phyloP scores from a whole-genome alignment of 2,888 invertebrate genomes.

The Drosophila lutescens region DNA sequence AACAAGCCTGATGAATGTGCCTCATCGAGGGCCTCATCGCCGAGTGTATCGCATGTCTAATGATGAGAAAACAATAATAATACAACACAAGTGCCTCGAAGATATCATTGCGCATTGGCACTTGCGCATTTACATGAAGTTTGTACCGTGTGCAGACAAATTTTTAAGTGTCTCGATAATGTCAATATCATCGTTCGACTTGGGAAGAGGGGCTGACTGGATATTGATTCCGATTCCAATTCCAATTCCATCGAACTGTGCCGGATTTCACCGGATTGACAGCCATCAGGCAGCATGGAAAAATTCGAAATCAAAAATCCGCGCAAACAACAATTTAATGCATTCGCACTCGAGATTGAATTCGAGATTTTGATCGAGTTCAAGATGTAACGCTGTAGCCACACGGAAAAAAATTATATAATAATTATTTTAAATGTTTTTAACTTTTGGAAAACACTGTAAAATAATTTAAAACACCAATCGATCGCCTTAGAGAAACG shows the following conservation, averaged over 20 bases:
- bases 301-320: constrained; percentile 59
- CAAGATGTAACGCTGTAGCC: constrained; percentile 8
- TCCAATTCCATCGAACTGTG: constrained; percentile 75
- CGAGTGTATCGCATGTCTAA: constrained; percentile 31
- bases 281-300: constrained; percentile 45
- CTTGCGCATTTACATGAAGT: constrained; percentile 60
- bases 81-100: constrained; percentile 25
- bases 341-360: constrained; percentile 68
- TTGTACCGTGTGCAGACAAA: constrained; percentile 51
- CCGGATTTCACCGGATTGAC: constrained; percentile 74
- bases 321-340: constrained; percentile 72
- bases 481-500: too few relatives aligned
- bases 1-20: constrained; percentile 40
- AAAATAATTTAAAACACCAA: too few relatives aligned
- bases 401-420: neutral
- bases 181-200: constrained; percentile 77
- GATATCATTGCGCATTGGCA: constrained; percentile 45
- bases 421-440: too few relatives aligned
- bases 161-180: constrained; percentile 79
- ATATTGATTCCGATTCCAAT: neutral
- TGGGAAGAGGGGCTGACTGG: constrained; percentile 43
- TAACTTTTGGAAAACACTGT: too few relatives aligned
- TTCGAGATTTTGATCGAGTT: constrained; percentile 44
- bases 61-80: constrained; percentile 37
- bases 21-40: constrained; percentile 9